A percentile compares a stretch with the other conserved stretches of the same genome.
Conservation (phyloP, 2,888 invertebrate genomes). For the Lacanobia wlatinum region DNA sequence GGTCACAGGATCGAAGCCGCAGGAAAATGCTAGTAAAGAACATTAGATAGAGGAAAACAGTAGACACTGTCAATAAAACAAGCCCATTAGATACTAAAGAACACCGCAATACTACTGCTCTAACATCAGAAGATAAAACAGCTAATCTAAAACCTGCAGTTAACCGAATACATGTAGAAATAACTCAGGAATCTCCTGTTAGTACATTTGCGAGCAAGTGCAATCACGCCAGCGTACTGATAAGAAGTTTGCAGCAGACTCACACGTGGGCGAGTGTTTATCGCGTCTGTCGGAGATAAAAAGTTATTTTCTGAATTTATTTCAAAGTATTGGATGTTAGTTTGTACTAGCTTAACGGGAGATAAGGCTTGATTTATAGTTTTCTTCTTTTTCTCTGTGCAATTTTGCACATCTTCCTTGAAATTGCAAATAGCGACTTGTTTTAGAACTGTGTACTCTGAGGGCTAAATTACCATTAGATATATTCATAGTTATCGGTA, state of each 20-base stretch:
- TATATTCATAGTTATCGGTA: not conserved
- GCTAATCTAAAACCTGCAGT: constrained; percentile 26
- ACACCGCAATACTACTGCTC: constrained; percentile 10
- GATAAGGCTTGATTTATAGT: constrained; percentile 41
- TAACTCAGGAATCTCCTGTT: constrained; percentile 44
- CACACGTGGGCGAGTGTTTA: constrained; percentile 59
- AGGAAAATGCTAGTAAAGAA: not conserved
- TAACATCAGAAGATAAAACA: constrained; percentile 30
- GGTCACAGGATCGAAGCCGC: not conserved
- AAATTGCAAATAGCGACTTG: constrained; percentile 1
- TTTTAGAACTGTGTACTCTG: not conserved
- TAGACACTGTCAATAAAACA: constrained; percentile 2
- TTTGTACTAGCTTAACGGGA: constrained; percentile 41
- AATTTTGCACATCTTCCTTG: constrained; percentile 24
- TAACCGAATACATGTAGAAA: constrained; percentile 43
- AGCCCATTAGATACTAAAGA: not conserved
- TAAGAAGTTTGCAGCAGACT: constrained; percentile 47
- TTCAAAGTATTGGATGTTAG: constrained; percentile 45
- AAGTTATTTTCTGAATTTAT: constrained; percentile 57
- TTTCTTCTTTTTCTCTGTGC: not conserved
- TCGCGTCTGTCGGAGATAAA: constrained; percentile 56
- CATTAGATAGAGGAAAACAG: not conserved
- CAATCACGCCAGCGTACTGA: constrained; percentile 55
- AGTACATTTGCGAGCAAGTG: constrained; percentile 57
- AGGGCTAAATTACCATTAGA: not conserved